Base-by-base conservation (phyloP, 2,888 invertebrate species). In the Andricus quercusramuli region DNA sequence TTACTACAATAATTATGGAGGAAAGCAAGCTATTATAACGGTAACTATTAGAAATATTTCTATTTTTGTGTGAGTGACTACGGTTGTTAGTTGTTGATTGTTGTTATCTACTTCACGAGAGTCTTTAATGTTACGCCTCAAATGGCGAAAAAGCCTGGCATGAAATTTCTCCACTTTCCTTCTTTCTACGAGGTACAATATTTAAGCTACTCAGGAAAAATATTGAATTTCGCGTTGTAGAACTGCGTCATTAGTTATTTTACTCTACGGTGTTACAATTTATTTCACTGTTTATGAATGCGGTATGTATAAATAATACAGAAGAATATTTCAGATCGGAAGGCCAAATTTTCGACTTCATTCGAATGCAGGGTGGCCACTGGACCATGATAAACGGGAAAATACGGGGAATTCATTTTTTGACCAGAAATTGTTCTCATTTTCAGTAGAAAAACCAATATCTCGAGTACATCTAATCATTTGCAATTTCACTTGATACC, bases 41-140 rank as follows among this genome's bases (percentile, higher is more conserved):
- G n/a, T 70, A 70, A 70, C 25, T 70, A 70, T 85, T 74, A 74
- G 74, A 74, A 76, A 89, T 90, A 89, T 90, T 90, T 90, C 89
- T 91, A 91, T 91, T 91, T 91, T 91, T 90, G 91, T 90, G 91
- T 90, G 90, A 91, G 90, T 91, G 90, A 89, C 87, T 88, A 90
- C 87, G 91, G 88, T 91, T 91, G 91, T 91, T 91, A 91, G 91
- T 91, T 91, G 91, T 91, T 91, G 91, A 90, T 91, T 91, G 91
- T 91, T 91, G 91, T 91, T 91, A 91, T 91, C 88, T 90, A 91
- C 88, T 90, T 91, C 87, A 90, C 89, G 90, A 91, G 90, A 91
- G 90, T 90, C 89, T 91, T 91, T 89, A 90, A 91, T 91, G 91
- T 91, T 91, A 90, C 86, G 86, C 88, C 85, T 79, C 79, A 84